A percentile compares a stretch with the other conserved stretches of the same genome.
Evolutionary conservation across 2,113 vertebrate genomes (phyloP).

Genomic region (Grallaria varia): DNA sequence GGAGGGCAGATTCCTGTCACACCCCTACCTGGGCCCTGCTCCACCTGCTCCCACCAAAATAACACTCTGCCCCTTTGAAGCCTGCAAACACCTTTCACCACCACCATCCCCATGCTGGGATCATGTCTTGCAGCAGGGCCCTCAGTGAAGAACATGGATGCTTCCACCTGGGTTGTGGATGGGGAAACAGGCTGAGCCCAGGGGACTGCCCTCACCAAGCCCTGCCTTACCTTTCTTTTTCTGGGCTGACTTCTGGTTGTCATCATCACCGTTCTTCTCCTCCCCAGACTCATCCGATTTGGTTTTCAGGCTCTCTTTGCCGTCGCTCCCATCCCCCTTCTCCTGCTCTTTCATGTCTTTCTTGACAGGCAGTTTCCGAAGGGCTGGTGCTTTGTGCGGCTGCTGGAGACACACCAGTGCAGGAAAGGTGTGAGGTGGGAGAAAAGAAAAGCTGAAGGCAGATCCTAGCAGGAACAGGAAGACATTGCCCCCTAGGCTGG

Average conservation of each 20-base stretch:
- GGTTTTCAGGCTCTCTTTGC: conserved; percentile 91
- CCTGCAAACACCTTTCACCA: neutral
- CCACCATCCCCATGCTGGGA: neutral
- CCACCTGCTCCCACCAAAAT: neutral
- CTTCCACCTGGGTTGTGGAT: neutral
- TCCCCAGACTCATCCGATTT: conserved; percentile 95
- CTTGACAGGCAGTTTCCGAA: conserved; percentile 81
- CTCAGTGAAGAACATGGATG: neutral
- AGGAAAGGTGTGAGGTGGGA: neutral
- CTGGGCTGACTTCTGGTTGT: conserved; percentile 88
- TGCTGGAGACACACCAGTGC: conserved; percentile 35
- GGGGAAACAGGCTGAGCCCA: neutral
- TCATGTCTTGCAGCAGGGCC: neutral
- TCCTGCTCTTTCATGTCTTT: conserved; percentile 92
- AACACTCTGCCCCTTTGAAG: neutral
- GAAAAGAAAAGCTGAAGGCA: neutral
- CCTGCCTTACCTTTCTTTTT: conserved; percentile 88
- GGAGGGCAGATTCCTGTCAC: neutral
- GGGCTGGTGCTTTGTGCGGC: conserved; percentile 72
- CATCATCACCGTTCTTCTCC: conserved; percentile 93
- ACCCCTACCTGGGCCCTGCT: neutral
- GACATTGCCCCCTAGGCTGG: neutral
- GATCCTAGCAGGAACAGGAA: neutral
- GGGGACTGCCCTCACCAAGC: neutral
- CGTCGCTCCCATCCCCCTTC: conserved; percentile 88